These are phyloP conservation scores for Acleris literana DNA, from an alignment of 2,888 invertebrate species.

Conservation along the genomic window DNA sequence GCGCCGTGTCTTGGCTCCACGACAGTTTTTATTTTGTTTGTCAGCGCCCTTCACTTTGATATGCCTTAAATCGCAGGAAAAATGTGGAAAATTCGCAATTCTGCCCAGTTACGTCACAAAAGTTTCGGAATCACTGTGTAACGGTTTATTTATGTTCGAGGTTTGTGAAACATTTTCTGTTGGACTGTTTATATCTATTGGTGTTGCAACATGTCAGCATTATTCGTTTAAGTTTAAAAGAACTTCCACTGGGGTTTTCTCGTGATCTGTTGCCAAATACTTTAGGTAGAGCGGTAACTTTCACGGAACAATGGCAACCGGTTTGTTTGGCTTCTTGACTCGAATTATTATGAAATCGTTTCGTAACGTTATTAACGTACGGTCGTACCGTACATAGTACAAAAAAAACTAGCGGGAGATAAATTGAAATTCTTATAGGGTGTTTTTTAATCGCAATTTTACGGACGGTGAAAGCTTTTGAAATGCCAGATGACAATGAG, in stretches of 20 bases:
- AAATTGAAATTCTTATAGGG: constrained; percentile 15
- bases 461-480: constrained; percentile 19
- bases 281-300: too few relatives aligned
- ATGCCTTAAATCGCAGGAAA: constrained; percentile 29
- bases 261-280: background rate
- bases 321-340: too few relatives aligned
- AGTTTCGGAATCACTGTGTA: background rate
- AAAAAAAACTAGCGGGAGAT: background rate
- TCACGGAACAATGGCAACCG: too few relatives aligned
- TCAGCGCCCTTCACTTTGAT: constrained; percentile 35
- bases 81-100: constrained; percentile 18
- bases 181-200: background rate
- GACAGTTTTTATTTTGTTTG: constrained; percentile 36
- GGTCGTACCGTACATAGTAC: background rate
- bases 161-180: constrained; percentile 16
- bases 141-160: constrained; percentile 9
- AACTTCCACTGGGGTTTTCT: constrained; percentile 18
- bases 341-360: too few relatives aligned
- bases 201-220: constrained; percentile 4
- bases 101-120: constrained; percentile 5
- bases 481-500: constrained; percentile 25
- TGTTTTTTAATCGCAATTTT: constrained; percentile 23
- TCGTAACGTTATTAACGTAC: too few relatives aligned
- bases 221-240: constrained; percentile 17
- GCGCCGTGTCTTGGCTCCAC: constrained; percentile 43